A percentile compares a stretch with the other conserved stretches of the same genome.
phyloP scores from a whole-genome alignment of 2,797 vertebrate species.

The Aselliscus stoliczkanus region DNA sequence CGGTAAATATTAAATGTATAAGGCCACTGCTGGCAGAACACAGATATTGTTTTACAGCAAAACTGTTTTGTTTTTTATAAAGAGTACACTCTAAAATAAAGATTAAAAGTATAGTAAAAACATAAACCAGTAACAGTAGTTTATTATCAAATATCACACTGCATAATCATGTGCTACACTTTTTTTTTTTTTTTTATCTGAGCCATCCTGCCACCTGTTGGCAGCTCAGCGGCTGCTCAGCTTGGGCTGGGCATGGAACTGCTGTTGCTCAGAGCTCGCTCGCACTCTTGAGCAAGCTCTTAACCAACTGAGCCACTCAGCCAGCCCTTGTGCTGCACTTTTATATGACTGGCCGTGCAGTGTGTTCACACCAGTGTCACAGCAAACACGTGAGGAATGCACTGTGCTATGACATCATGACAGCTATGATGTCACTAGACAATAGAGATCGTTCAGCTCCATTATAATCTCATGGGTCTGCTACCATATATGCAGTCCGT shows the following conservation, averaged over 20 bases:
- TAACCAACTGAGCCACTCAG: no score
- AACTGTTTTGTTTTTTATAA: not conserved
- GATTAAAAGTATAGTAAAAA: no score
- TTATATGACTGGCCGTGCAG: not conserved
- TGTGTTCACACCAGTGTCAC: not conserved
- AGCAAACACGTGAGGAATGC: not conserved
- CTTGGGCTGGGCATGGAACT: no score
- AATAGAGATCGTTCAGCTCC: not conserved
- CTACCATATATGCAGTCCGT: not conserved
- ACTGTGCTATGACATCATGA: rapidly evolving
- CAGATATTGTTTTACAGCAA: no score
- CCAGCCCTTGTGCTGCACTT: not conserved
- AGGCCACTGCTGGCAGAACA: no score
- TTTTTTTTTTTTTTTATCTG: no score
- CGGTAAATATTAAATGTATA: no score
- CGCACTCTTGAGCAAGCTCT: no score
- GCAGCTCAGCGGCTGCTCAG: no score
- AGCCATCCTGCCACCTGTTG: no score
- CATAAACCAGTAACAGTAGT: not conserved
- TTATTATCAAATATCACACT: not conserved
- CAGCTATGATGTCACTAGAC: not conserved
- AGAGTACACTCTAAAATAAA: not conserved
- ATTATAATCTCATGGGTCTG: rapidly evolving
- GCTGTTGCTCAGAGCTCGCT: no score
- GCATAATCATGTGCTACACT: no score